phyloP scores from a whole-genome alignment of 2,797 vertebrate species.

The Bovichtus variegatus region DNA sequence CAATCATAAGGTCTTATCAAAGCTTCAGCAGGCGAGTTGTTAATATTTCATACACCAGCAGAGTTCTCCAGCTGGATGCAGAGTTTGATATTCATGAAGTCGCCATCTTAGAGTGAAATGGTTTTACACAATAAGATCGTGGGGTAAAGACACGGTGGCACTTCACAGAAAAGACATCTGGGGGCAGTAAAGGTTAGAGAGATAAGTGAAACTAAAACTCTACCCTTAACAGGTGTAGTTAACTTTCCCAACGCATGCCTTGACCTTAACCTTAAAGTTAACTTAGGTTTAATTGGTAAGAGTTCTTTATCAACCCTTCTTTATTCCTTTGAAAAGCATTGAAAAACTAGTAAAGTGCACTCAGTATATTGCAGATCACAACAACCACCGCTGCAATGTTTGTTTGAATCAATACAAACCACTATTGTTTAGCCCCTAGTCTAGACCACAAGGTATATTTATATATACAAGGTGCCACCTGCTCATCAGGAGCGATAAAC shows the following conservation, averaged over 20 bases:
- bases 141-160: not conserved
- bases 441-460: too few relatives aligned
- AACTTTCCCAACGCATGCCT: not conserved
- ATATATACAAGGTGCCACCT: too few relatives aligned
- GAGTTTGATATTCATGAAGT: conserved; percentile 36
- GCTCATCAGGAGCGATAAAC: too few relatives aligned
- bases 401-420: too few relatives aligned
- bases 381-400: too few relatives aligned
- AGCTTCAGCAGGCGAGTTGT: conserved; percentile 2
- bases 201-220: not conserved
- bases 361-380: too few relatives aligned
- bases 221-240: not conserved
- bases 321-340: not conserved
- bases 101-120: not conserved
- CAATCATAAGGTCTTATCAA: conserved; percentile 15
- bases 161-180: not conserved
- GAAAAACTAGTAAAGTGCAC: not conserved
- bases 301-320: not conserved
- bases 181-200: not conserved
- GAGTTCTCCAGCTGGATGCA: not conserved
- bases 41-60: conserved; percentile 21
- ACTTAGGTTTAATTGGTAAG: not conserved
- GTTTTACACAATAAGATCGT: conserved; percentile 20
- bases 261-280: not conserved
- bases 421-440: too few relatives aligned